Conservation (phyloP, 2,888 invertebrate species). For the Ferrisia virgata region DNA sequence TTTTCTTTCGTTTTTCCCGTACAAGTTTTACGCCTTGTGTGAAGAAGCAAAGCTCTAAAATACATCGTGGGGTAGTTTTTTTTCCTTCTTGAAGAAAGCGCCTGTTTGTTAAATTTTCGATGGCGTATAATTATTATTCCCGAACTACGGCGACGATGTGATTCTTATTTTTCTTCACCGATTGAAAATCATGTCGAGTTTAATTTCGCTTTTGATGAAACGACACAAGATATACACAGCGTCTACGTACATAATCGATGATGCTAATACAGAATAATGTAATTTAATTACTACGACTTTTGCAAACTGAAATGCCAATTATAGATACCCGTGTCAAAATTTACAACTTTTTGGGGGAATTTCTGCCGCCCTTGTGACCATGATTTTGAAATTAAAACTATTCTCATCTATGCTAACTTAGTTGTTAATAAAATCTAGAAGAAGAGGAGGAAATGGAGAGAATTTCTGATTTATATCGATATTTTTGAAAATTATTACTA, state of each 20-base stretch:
- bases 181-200: conserved; percentile 6
- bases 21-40: neutral
- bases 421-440: neutral
- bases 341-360: neutral
- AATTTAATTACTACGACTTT: neutral
- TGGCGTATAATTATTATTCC: conserved; percentile 15
- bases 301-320: neutral
- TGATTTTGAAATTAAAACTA: neutral
- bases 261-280: neutral
- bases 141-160: neutral
- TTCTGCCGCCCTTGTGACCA: neutral
- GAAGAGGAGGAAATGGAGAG: no score
- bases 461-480: no score
- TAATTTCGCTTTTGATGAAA: neutral
- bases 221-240: neutral
- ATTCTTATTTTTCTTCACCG: neutral
- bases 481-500: no score
- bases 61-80: neutral
- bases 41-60: neutral
- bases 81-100: neutral
- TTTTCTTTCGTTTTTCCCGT: neutral
- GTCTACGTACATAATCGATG: neutral
- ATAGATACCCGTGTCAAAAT: neutral
- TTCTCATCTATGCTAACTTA: neutral
- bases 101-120: neutral